A percentile compares a stretch with the other conserved stretches of the same genome.
Evolutionary conservation across 2,797 vertebrate species (phyloP).

Genomic region (Neosilurus hyrtlii): DNA sequence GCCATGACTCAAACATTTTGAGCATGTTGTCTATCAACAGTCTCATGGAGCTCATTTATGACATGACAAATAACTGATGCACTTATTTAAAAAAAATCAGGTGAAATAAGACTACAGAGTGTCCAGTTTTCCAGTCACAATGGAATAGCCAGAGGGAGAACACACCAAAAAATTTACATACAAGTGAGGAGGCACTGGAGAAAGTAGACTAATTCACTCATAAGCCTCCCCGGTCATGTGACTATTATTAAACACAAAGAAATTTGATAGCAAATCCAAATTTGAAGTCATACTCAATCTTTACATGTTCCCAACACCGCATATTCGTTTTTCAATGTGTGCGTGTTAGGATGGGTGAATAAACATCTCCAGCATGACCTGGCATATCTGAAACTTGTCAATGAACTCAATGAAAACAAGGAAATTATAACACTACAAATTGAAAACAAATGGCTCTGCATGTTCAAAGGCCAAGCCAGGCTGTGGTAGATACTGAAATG

Average conservation of each 20-base stretch:
- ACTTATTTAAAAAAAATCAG: slow-evolving; percentile 1
- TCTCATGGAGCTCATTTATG: slow-evolving; percentile 37
- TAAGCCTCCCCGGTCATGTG: slow-evolving; percentile 57
- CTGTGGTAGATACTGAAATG: slow-evolving; percentile 42
- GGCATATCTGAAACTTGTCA: slow-evolving; percentile 18
- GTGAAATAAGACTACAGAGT: slow-evolving; percentile 36
- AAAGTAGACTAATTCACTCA: slow-evolving; percentile 46
- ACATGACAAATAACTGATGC: slow-evolving; percentile 23
- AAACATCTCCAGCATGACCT: slow-evolving; percentile 12
- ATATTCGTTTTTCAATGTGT: slow-evolving; percentile 52
- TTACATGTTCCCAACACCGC: slow-evolving; percentile 68
- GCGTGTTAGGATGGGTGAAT: slow-evolving; percentile 33
- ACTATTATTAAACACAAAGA: slow-evolving; percentile 72
- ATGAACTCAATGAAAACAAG: not conserved
- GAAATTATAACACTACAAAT: slow-evolving; percentile 4
- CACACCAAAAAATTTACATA: slow-evolving; percentile 58
- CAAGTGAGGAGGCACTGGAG: slow-evolving; percentile 47
- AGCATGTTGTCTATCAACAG: slow-evolving; percentile 38
- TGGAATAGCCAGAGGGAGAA: slow-evolving; percentile 63
- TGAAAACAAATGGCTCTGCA: slow-evolving; percentile 29
- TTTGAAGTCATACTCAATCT: slow-evolving; percentile 66
- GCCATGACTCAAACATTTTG: slow-evolving; percentile 26
- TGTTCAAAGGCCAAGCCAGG: slow-evolving; percentile 38
- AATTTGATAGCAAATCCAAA: slow-evolving; percentile 66
- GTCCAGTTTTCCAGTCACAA: slow-evolving; percentile 56